phyloP scores from a whole-genome alignment of 2,113 vertebrate genomes.

The Rallus limicola region DNA sequence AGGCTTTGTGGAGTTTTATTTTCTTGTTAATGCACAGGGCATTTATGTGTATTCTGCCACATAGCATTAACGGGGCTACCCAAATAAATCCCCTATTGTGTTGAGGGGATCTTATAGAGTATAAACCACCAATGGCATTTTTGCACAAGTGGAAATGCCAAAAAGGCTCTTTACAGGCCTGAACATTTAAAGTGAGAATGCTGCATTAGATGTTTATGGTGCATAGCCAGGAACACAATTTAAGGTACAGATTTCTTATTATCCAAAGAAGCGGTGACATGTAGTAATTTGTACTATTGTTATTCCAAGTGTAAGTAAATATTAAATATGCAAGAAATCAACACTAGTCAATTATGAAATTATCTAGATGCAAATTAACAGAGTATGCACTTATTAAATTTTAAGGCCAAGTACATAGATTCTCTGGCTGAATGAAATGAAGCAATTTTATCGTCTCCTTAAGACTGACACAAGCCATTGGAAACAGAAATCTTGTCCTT shows the following conservation, averaged over 20 bases:
- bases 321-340: background rate
- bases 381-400: background rate
- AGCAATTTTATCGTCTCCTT: background rate
- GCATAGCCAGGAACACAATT: background rate
- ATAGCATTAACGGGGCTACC: background rate
- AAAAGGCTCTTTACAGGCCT: background rate
- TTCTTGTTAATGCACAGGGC: background rate
- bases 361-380: background rate
- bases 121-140: background rate
- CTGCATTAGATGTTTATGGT: background rate
- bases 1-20: background rate
- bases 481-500: background rate
- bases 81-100: background rate
- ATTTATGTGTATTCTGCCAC: background rate
- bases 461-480: background rate
- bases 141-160: background rate
- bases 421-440: background rate
- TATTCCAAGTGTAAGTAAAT: background rate
- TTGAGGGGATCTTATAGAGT: background rate
- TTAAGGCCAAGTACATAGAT: background rate
- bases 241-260: background rate
- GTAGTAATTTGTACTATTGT: background rate
- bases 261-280: background rate
- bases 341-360: background rate
- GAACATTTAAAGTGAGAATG: background rate